A percentile compares a stretch with the other conserved stretches of the same genome.
These are phyloP conservation scores for Littorina saxatilis DNA, from an alignment of 1,140 invertebrate species.

Conservation along the genomic window DNA sequence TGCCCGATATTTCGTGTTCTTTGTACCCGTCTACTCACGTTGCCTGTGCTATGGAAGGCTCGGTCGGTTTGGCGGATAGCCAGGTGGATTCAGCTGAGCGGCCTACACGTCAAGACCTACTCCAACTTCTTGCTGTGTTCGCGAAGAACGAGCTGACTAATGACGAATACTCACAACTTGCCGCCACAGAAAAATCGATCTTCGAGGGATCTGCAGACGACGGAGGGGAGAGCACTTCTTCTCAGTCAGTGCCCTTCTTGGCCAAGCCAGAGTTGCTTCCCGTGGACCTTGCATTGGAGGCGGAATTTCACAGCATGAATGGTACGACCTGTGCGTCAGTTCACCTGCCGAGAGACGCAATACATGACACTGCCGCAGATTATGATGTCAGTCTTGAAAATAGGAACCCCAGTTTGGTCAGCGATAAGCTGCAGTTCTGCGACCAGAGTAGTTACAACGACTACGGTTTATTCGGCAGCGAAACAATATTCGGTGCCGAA, in stretches of 20 bases:
- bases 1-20: background rate
- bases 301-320: too few species aligned
- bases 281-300: too few species aligned
- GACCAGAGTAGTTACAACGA: too few species aligned
- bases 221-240: constrained; percentile 18
- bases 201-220: background rate
- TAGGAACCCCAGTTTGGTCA: too few species aligned
- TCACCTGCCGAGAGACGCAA: background rate
- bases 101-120: constrained; percentile 12
- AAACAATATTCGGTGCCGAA: too few species aligned
- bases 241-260: background rate
- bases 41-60: background rate
- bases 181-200: background rate
- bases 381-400: too few species aligned
- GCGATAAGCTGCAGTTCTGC: too few species aligned
- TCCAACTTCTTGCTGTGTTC: constrained; percentile 32
- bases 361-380: background rate
- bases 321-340: too few species aligned
- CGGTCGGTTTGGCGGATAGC: background rate
- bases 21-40: background rate
- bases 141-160: constrained; percentile 49
- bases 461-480: too few species aligned
- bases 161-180: constrained; percentile 34
- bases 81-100: background rate
- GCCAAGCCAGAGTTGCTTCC: too few species aligned